These are phyloP conservation scores for Eufriesea mexicana DNA, from an alignment of 1,140 invertebrate genomes.

Conservation along the genomic window DNA sequence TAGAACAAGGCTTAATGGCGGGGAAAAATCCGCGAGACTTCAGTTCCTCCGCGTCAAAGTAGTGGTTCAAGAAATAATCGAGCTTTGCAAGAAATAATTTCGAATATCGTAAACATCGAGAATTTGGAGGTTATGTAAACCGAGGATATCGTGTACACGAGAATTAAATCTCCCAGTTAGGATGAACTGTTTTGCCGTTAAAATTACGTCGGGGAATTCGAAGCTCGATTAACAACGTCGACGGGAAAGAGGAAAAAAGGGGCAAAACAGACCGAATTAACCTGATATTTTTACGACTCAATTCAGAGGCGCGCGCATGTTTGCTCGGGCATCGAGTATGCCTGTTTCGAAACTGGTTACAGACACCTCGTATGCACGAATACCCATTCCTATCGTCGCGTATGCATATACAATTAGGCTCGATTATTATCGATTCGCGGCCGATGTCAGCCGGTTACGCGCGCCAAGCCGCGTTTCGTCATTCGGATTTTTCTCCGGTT, in stretches of 20 bases:
- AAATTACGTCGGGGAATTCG: background rate
- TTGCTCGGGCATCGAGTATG: background rate
- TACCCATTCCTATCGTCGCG: conserved; percentile 15
- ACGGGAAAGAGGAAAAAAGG: too few species aligned
- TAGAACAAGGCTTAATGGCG: background rate
- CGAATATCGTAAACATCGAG: too few species aligned
- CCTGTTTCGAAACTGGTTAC: conserved; percentile 22
- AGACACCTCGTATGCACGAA: background rate
- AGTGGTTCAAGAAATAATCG: too few species aligned
- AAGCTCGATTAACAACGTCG: background rate
- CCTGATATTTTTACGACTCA: background rate
- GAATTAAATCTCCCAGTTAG: too few species aligned
- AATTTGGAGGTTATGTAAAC: too few species aligned
- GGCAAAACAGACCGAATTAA: background rate
- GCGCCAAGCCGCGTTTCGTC: background rate
- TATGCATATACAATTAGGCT: conserved; percentile 36
- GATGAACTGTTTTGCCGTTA: too few species aligned
- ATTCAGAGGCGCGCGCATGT: background rate
- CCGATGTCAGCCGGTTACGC: background rate
- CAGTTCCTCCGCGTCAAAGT: too few species aligned
- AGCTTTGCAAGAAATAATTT: too few species aligned
- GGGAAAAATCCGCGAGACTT: background rate
- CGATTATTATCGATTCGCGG: conserved; percentile 36
- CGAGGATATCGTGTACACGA: too few species aligned
- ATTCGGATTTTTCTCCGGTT: background rate